phyloP scores from a whole-genome alignment of 2,888 invertebrate species.

The Netelia virgata region DNA sequence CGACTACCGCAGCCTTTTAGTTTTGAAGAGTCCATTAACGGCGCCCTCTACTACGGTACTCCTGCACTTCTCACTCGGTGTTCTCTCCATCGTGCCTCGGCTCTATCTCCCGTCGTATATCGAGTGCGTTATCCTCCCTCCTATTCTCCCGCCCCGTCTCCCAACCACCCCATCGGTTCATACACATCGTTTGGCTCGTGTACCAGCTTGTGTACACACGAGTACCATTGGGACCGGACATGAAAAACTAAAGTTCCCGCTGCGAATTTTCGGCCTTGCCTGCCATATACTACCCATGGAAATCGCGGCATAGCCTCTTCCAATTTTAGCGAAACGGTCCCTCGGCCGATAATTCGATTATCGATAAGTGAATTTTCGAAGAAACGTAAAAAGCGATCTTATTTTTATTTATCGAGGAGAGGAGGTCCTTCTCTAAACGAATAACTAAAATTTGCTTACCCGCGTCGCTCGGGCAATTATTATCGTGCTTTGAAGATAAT shows the following conservation, averaged over 20 bases:
- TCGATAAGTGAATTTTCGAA: too few species aligned
- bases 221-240: background rate
- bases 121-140: slow-evolving; percentile 42
- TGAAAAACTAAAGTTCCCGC: slow-evolving; percentile 5
- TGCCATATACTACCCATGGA: too few species aligned
- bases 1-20: slow-evolving; percentile 83
- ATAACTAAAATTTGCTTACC: too few species aligned
- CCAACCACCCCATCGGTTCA: slow-evolving; percentile 21
- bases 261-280: background rate
- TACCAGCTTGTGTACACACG: background rate
- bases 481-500: too few species aligned
- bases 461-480: too few species aligned
- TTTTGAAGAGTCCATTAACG: slow-evolving; percentile 80
- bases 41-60: slow-evolving; percentile 54
- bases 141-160: too few species aligned
- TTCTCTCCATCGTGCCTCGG: slow-evolving; percentile 38
- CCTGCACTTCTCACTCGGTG: slow-evolving; percentile 16
- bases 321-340: too few species aligned
- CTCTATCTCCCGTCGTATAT: slow-evolving; percentile 36
- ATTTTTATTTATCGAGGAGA: too few species aligned
- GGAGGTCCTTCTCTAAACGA: too few species aligned
- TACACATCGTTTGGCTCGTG: slow-evolving; percentile 12
- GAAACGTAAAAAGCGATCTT: too few species aligned
- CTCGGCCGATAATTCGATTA: too few species aligned
- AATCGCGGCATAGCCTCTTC: too few species aligned